These are phyloP conservation scores for Clarias batrachus DNA, from an alignment of 2,113 vertebrate genomes.

Conservation along the genomic window DNA sequence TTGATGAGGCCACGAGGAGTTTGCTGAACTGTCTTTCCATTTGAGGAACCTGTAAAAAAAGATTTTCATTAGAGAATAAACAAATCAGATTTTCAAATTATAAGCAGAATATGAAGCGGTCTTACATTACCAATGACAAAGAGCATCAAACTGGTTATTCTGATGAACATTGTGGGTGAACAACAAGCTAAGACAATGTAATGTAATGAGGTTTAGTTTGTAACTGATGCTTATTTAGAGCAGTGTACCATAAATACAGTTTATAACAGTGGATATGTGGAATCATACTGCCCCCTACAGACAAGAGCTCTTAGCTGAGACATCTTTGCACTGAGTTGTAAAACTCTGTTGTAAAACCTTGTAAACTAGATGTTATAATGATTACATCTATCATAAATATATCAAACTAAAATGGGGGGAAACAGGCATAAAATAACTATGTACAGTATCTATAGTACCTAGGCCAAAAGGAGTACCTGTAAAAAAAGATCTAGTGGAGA, in stretches of 20 bases:
- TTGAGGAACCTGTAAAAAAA: slow-evolving; percentile 26
- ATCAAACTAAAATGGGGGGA: too few relatives aligned
- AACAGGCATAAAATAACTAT: too few relatives aligned
- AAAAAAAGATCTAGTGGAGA: too few relatives aligned
- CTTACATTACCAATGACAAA: neutral
- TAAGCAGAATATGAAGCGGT: neutral
- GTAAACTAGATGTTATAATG: neutral
- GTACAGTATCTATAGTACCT: too few relatives aligned
- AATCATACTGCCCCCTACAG: slow-evolving; percentile 30
- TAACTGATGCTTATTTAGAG: neutral
- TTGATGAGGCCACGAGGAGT: slow-evolving; percentile 24
- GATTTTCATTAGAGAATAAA: neutral
- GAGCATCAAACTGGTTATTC: neutral
- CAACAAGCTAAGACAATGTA: neutral
- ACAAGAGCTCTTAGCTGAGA: neutral
- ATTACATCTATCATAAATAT: too few relatives aligned
- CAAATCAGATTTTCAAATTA: neutral
- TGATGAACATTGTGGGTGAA: neutral
- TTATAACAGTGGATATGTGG: neutral
- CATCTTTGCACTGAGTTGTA: neutral
- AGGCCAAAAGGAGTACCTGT: too few relatives aligned
- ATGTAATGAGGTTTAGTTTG: neutral
- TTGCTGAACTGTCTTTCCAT: slow-evolving; percentile 31
- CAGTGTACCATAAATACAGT: neutral
- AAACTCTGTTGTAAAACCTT: neutral